These are phyloP conservation scores for Pseudopodoces humilis DNA, from an alignment of 2,113 vertebrate species.

Conservation along the genomic window DNA sequence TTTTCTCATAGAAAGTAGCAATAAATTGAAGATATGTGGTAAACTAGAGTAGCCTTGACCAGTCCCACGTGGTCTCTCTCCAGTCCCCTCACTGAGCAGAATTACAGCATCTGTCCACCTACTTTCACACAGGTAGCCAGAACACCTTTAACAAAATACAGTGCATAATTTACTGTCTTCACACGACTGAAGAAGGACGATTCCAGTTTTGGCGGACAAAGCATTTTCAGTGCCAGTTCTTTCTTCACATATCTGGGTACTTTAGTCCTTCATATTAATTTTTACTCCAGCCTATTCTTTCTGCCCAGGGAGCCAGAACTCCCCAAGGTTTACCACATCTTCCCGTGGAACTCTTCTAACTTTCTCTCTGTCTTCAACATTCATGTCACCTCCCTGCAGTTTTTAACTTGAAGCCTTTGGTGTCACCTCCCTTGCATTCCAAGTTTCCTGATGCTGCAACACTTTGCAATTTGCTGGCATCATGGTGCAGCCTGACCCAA, in stretches of 20 bases:
- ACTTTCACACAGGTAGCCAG: background rate
- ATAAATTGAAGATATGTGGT: slow-evolving; percentile 65
- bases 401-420: background rate
- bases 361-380: background rate
- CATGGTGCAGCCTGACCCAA: background rate
- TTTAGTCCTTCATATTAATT: background rate
- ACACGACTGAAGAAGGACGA: background rate
- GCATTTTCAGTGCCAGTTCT: background rate
- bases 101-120: background rate
- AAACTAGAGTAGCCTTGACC: slow-evolving; percentile 32
- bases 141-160: background rate
- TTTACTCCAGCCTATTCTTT: background rate
- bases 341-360: fast-evolving
- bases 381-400: background rate
- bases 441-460: background rate
- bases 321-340: background rate
- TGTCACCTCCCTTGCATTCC: background rate
- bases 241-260: background rate
- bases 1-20: slow-evolving; percentile 61
- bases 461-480: background rate
- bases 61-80: background rate
- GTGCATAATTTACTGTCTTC: background rate
- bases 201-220: background rate
- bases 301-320: background rate
- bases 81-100: background rate